Conservation (phyloP, 2,797 vertebrate genomes). For the Dallia pectoralis region DNA sequence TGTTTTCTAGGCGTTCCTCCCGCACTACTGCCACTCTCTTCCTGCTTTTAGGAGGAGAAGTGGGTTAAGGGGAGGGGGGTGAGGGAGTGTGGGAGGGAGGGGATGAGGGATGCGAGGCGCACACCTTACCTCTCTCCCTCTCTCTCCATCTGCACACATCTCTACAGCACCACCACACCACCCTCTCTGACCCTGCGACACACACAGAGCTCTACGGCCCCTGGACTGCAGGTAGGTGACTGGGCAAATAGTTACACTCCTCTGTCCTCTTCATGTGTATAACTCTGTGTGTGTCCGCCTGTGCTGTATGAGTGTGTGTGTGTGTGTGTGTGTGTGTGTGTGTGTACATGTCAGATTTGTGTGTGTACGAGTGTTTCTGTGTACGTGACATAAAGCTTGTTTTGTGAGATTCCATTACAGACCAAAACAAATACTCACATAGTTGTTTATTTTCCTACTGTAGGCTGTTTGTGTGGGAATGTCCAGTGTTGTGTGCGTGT, state of each 20-base stretch:
- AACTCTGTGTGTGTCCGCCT: constrained; percentile 1
- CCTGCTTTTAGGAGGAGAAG: constrained; percentile 38
- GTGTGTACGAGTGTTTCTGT: constrained; percentile 1
- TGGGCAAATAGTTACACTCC: constrained; percentile 54
- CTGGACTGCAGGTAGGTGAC: constrained; percentile 73
- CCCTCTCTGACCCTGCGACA: constrained; percentile 43
- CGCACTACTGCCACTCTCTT: constrained; percentile 64
- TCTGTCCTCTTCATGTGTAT: constrained; percentile 15
- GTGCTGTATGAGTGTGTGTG: not conserved
- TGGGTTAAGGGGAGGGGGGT: constrained; percentile 19
- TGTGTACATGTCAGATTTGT: not conserved
- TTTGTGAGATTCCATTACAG: constrained; percentile 63
- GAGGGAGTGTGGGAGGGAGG: constrained; percentile 44
- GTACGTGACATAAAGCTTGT: constrained; percentile 12
- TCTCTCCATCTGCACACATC: constrained; percentile 46
- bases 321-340: constrained; percentile 9
- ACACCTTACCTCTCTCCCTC: constrained; percentile 76
- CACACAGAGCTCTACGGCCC: constrained; percentile 52
- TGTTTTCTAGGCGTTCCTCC: constrained; percentile 59
- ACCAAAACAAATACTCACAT: constrained; percentile 70
- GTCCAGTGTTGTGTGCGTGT: not conserved
- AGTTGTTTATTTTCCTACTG: constrained; percentile 62
- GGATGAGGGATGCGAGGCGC: constrained; percentile 73
- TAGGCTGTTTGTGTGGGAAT: constrained; percentile 8
- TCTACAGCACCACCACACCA: constrained; percentile 43